Conservation (phyloP, 2,797 vertebrate genomes). For the Dryobates pubescens region DNA sequence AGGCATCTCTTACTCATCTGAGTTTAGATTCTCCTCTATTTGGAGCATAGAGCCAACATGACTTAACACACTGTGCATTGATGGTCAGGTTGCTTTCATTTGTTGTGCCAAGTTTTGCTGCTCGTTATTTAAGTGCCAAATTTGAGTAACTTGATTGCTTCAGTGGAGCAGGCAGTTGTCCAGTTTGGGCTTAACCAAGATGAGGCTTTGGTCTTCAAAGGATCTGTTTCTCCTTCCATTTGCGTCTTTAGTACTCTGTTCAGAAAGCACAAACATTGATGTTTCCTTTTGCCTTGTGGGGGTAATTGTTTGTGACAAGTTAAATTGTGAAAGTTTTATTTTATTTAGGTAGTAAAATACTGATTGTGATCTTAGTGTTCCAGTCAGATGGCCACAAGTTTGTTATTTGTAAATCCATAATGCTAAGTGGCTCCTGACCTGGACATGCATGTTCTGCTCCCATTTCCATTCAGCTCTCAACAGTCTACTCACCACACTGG, state of each 20-base stretch:
- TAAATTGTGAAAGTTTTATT: slow-evolving; percentile 3
- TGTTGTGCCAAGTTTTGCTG: background rate
- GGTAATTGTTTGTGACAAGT: background rate
- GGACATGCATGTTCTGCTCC: background rate
- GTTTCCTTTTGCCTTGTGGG: background rate
- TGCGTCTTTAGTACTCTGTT: background rate
- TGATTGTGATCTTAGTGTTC: background rate
- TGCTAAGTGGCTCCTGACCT: background rate
- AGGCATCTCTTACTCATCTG: background rate
- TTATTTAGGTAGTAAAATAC: background rate
- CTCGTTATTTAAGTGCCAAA: background rate
- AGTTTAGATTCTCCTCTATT: background rate
- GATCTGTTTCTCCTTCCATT: background rate
- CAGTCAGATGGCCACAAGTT: background rate
- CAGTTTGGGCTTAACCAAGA: background rate
- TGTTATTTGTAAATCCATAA: background rate
- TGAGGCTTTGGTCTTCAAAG: background rate
- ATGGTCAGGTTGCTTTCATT: background rate
- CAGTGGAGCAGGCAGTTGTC: background rate
- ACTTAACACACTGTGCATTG: background rate
- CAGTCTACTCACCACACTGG: background rate
- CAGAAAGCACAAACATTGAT: background rate
- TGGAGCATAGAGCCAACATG: background rate
- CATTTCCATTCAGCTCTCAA: background rate
- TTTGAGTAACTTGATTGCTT: background rate